Evolutionary conservation across 2,797 vertebrate species (phyloP).

Genomic region (Iguana delicatissima): DNA sequence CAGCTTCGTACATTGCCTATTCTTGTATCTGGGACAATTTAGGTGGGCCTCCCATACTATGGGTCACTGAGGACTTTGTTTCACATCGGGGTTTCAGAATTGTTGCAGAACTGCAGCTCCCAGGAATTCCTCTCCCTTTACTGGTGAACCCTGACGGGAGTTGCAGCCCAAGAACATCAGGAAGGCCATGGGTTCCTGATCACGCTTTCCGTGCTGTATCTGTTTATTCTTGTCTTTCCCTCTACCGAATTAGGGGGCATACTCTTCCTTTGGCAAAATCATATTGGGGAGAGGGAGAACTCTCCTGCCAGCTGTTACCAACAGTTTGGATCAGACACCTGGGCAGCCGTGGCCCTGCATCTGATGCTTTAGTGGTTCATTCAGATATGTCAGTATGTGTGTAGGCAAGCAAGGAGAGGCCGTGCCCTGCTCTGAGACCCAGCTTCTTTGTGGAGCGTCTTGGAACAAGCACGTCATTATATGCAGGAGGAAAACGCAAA

Average conservation of each 20-base stretch:
- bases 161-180: too few species aligned
- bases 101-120: too few species aligned
- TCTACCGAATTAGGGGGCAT: too few species aligned
- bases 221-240: too few species aligned
- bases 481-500: not conserved
- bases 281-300: too few species aligned
- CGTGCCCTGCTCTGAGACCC: too few species aligned
- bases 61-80: not conserved
- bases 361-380: not conserved
- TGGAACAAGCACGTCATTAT: not conserved
- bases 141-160: not conserved
- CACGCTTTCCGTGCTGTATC: not conserved
- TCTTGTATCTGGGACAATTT: not conserved
- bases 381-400: accelerated
- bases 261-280: not conserved
- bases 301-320: too few species aligned
- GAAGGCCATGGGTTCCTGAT: too few species aligned
- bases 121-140: too few species aligned
- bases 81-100: too few species aligned
- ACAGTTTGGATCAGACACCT: not conserved
- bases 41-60: not conserved
- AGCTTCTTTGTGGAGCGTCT: not conserved
- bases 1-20: not conserved
- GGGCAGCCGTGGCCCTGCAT: not conserved
- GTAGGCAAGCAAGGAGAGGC: too few species aligned